A percentile compares a stretch with the other conserved stretches of the same genome.
These are phyloP conservation scores for Mamestra brassicae DNA, from an alignment of 2,888 invertebrate genomes.

Conservation along the genomic window DNA sequence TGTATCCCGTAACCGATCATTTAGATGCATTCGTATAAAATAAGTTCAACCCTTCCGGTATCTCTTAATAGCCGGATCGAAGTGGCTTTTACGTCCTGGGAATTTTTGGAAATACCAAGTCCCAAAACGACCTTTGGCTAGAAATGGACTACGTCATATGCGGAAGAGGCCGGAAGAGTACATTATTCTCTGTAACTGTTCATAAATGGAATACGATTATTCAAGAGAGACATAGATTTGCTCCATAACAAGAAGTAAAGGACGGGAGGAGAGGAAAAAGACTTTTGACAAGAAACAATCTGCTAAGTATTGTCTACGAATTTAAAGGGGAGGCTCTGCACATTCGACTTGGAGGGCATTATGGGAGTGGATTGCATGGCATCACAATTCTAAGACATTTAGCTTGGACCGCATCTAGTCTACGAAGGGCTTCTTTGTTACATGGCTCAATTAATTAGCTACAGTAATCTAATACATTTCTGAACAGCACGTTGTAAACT, in stretches of 20 bases:
- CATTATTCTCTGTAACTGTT: not conserved
- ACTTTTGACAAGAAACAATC: not conserved
- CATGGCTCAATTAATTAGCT: slow-evolving; percentile 1
- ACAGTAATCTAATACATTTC: slow-evolving; percentile 1
- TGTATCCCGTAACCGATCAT: too few species aligned
- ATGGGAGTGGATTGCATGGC: not conserved
- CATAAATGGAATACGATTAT: not conserved
- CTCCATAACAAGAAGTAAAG: not conserved
- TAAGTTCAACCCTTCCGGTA: too few species aligned
- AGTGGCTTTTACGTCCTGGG: not conserved
- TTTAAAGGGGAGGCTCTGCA: not conserved
- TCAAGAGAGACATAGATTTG: not conserved
- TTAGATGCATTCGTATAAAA: too few species aligned
- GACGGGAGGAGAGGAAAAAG: not conserved
- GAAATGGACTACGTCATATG: too few species aligned
- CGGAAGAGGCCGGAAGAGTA: not conserved
- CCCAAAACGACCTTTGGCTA: not conserved
- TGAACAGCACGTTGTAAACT: not conserved
- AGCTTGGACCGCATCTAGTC: not conserved
- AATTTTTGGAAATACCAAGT: not conserved
- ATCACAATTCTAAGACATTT: not conserved
- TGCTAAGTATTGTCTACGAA: not conserved
- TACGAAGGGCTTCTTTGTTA: not conserved
- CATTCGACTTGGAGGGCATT: not conserved
- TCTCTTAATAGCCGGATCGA: too few species aligned